phyloP scores from a whole-genome alignment of 1,140 invertebrate species.

The Stratiolaelaps scimitus region DNA sequence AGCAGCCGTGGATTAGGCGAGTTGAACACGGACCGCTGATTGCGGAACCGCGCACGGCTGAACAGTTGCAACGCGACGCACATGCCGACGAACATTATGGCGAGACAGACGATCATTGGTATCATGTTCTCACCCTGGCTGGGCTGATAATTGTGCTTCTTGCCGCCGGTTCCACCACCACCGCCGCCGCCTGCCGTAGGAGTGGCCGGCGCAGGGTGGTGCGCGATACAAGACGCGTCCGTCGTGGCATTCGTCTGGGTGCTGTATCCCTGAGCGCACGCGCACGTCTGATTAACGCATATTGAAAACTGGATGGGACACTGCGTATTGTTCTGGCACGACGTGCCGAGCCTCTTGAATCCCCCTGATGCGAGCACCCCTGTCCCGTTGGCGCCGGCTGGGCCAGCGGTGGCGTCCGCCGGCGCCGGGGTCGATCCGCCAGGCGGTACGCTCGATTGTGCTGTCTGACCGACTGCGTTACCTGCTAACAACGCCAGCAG shows the following conservation, averaged over 20 bases:
- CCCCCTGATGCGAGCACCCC: no score
- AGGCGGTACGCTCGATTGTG: no score
- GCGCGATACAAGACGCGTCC: background rate
- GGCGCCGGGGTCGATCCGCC: background rate
- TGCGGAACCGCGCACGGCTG: constrained; percentile 68
- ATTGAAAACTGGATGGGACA: constrained; percentile 9
- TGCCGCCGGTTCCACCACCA: background rate
- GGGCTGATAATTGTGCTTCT: constrained; percentile 16
- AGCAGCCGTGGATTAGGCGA: constrained; percentile 63
- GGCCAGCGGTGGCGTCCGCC: background rate
- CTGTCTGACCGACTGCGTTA: no score
- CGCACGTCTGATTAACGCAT: constrained; percentile 27
- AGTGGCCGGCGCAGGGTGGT: background rate
- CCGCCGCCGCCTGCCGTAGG: background rate
- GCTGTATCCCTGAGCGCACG: constrained; percentile 6
- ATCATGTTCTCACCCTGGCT: constrained; percentile 54
- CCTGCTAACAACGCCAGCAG: no score
- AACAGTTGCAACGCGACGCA: constrained; percentile 81
- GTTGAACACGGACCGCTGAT: constrained; percentile 82
- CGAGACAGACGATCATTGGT: constrained; percentile 71
- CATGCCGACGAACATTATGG: constrained; percentile 83
- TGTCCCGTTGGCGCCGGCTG: constrained; percentile 5
- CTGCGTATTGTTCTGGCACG: constrained; percentile 3
- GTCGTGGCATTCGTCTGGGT: background rate
- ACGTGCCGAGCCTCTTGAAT: background rate